phyloP scores from a whole-genome alignment of 2,888 invertebrate genomes.

The Exocentrus adspersus region DNA sequence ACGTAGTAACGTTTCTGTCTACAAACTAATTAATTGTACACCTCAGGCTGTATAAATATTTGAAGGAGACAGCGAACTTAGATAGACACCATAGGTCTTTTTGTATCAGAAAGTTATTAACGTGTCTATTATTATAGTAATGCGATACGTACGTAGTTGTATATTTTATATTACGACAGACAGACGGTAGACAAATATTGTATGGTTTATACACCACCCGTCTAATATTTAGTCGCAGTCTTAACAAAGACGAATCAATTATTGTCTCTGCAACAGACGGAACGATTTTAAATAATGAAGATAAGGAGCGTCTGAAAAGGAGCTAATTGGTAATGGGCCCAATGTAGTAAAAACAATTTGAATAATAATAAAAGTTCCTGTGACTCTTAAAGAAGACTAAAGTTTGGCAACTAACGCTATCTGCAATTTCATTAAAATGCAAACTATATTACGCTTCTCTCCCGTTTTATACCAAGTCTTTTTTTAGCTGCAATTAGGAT shows the following conservation, averaged over 20 bases:
- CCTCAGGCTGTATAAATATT: conserved; percentile 8
- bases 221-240: no score
- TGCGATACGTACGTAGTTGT: no score
- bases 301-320: background rate
- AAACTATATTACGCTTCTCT: background rate
- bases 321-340: background rate
- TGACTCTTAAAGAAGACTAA: background rate
- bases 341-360: background rate
- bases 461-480: background rate
- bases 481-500: background rate
- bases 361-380: background rate
- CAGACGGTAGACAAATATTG: no score
- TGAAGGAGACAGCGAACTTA: background rate
- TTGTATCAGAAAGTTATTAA: no score
- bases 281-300: background rate
- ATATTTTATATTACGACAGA: no score
- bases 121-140: no score
- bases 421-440: background rate
- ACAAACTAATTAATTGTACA: conserved; percentile 25
- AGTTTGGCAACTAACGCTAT: background rate
- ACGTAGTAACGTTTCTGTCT: conserved; percentile 12
- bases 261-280: no score
- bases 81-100: background rate
- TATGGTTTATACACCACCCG: no score
- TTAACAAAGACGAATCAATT: no score